Evolutionary conservation across 1,140 invertebrate species (phyloP).

Genomic region (Lordiphosa stackelbergi): DNA sequence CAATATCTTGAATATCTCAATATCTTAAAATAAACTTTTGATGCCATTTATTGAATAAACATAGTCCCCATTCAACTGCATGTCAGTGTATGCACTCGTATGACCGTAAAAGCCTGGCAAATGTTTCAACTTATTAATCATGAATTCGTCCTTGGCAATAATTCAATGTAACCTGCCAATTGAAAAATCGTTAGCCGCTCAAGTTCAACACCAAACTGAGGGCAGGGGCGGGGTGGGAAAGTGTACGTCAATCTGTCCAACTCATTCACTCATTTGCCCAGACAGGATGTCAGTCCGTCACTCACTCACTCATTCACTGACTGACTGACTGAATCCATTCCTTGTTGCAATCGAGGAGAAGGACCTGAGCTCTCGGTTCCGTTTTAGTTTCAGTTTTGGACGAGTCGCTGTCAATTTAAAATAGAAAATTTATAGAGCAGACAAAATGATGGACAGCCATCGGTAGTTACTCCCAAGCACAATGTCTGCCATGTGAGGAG

Average conservation of each 20-base stretch:
- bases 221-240: constrained; percentile 12
- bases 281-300: constrained; percentile 49
- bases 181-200: constrained; percentile 42
- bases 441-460: constrained; percentile 75
- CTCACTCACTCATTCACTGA: constrained; percentile 46
- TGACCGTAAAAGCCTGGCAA: constrained; percentile 2
- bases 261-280: constrained; percentile 55
- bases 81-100: too few relatives aligned
- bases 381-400: constrained; percentile 73
- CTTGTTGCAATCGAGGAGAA: constrained; percentile 30
- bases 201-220: constrained; percentile 63
- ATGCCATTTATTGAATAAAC: too few relatives aligned
- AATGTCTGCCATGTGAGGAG: constrained; percentile 36
- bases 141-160: constrained; percentile 38
- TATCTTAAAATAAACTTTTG: too few relatives aligned
- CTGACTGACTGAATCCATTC: constrained; percentile 35
- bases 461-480: constrained; percentile 50
- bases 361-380: constrained; percentile 53
- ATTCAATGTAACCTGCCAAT: constrained; percentile 61
- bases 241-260: constrained; percentile 44
- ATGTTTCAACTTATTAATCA: constrained; percentile 27
- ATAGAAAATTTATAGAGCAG: constrained; percentile 76
- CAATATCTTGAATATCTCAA: too few relatives aligned
- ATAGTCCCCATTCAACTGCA: too few relatives aligned
- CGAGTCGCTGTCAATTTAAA: constrained; percentile 76